Percentiles rank a stretch among this genome's conserved stretches.
These are phyloP conservation scores for Dryoscopus gambensis DNA, from an alignment of 2,113 vertebrate species.

Conservation along the genomic window DNA sequence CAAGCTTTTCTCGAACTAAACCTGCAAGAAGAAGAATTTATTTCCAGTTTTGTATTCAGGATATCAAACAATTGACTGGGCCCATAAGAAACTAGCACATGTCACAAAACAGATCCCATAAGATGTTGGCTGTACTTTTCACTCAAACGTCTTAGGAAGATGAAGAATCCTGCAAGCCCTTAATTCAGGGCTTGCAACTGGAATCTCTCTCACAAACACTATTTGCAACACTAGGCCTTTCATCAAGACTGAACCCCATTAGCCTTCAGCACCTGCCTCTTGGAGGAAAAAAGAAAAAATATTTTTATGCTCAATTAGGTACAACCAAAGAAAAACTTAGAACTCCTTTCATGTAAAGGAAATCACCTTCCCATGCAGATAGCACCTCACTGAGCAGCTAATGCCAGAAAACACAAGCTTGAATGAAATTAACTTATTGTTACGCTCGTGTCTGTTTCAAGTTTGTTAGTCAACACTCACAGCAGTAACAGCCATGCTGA, in stretches of 20 bases:
- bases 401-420: neutral
- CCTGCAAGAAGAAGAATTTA: neutral
- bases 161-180: neutral
- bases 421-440: neutral
- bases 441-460: rapidly evolving
- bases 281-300: neutral
- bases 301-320: neutral
- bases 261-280: constrained; percentile 5
- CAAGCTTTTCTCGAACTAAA: neutral
- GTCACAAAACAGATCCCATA: neutral
- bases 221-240: neutral
- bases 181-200: neutral
- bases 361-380: neutral
- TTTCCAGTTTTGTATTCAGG: neutral
- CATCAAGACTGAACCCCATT: neutral
- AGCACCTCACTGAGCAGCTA: neutral
- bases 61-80: neutral
- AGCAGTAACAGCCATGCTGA: rapidly evolving
- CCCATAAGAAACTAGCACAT: neutral
- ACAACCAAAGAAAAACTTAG: neutral
- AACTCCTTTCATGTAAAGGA: neutral
- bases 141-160: neutral
- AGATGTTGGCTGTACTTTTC: neutral
- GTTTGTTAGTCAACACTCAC: neutral
- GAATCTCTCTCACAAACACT: neutral